Percentiles rank a stretch among this genome's conserved stretches.
Evolutionary conservation across 2,797 vertebrate genomes (phyloP).

Genomic region (Dipus sagitta): DNA sequence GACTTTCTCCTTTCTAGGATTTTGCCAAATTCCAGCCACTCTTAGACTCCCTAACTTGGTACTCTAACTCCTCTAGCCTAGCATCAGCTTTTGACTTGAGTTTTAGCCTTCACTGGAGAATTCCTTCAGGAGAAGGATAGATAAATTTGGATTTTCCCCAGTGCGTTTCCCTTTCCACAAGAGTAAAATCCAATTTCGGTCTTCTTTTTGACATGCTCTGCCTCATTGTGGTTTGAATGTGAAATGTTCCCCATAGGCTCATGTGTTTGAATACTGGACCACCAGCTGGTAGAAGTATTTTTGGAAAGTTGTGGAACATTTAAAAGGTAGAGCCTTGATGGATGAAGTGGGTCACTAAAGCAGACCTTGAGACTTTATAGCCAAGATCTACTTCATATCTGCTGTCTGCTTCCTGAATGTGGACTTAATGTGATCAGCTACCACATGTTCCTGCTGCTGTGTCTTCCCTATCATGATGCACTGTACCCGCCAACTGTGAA

Average conservation of each 20-base stretch:
- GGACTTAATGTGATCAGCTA: neutral
- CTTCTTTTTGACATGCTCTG: constrained; percentile 17
- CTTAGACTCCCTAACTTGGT: constrained; percentile 41
- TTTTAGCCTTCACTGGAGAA: constrained; percentile 49
- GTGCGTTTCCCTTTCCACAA: constrained; percentile 40
- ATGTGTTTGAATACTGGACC: neutral
- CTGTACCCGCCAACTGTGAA: neutral
- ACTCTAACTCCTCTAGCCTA: constrained; percentile 37
- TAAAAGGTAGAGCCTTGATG: neutral
- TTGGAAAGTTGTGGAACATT: neutral
- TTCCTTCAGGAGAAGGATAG: constrained; percentile 49
- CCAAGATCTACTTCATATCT: neutral
- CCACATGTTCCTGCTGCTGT: neutral
- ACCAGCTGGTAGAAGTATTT: neutral
- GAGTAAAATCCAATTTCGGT: constrained; percentile 56
- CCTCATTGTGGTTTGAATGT: constrained; percentile 24
- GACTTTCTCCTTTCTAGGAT: constrained; percentile 33
- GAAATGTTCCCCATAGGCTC: neutral
- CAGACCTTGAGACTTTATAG: neutral
- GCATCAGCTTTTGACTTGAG: constrained; percentile 52
- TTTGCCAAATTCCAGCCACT: constrained; percentile 57
- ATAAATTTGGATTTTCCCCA: constrained; percentile 25
- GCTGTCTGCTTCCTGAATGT: neutral
- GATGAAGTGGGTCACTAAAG: neutral
- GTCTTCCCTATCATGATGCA: no score